Evolutionary conservation across 1,140 invertebrate species (phyloP), one percentile per base, ranked within the genome.

Genomic region (Cylas formicarius): DNA sequence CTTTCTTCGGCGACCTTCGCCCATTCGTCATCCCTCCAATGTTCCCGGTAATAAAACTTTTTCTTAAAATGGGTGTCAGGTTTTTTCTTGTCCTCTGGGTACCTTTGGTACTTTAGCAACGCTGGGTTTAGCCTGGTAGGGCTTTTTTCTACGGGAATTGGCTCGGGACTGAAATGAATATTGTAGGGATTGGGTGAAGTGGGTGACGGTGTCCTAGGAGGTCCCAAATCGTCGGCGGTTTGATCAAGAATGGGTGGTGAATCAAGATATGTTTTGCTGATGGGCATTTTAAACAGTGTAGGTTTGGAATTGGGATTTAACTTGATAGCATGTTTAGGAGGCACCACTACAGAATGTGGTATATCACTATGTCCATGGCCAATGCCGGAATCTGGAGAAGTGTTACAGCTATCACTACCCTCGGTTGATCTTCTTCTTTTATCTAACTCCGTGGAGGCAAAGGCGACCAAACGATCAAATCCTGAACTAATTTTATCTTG

Each of bases 401-500:
- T 84, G 57, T 84, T 86, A 46, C 75, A 77, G 50, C 73, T 73
- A 45, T 73, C 67, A 46, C 75, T 76, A 50, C 79, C 79, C 60
- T 86, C 82, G 0, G 81, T 84, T 14, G 83, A 86, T 44, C 82
- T 72, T 21, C 84, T 72, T 48, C 84, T 74, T 61, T 86, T 84
- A 58, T 89, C 85, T 53, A 90, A 70, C 56, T 88, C 86, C 2
- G 84, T 87, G 3, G 85, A 86, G 5, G 86, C 87, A 63, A 90
- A 85, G 17, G 84, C 86, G 42, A 90, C 82, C 47, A 90, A 70
- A 38, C 85, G 77, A 68, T 92, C 87, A 70, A 91, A 91, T 21
- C 86, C 82, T 55, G 82, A 86, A 58, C 80, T 85, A 55, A 90
- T 89, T 50, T 85, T 80, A 58, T 86, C 82, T 66, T 89, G 84